Evolutionary conservation across 2,888 invertebrate genomes (phyloP).

Genomic region (Girardia tigrina): DNA sequence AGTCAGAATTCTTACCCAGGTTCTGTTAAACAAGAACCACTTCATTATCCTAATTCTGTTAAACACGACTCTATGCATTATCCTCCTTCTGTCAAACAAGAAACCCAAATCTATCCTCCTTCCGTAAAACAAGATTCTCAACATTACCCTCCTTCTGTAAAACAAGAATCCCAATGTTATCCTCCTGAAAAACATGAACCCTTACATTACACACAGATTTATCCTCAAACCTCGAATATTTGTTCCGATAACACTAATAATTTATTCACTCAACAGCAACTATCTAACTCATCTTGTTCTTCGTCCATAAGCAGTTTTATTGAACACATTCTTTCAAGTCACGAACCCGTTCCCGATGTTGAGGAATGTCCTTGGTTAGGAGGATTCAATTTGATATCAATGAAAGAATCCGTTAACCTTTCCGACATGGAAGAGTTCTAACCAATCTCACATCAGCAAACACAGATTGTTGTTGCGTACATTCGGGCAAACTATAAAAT

Average conservation of each 20-base stretch:
- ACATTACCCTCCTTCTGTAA: background rate
- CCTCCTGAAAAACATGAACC: background rate
- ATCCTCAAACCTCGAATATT: background rate
- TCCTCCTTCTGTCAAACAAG: background rate
- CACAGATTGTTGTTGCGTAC: background rate
- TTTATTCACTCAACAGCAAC: background rate
- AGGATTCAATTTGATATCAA: background rate
- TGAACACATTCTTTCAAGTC: background rate
- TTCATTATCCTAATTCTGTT: background rate
- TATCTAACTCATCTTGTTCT: background rate
- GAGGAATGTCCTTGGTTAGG: background rate
- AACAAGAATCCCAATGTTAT: background rate
- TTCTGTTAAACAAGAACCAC: background rate
- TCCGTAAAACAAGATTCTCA: background rate
- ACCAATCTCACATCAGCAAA: background rate
- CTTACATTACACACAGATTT: background rate
- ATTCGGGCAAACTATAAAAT: too few species aligned
- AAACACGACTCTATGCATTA: background rate
- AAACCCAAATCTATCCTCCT: background rate
- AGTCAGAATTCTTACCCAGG: background rate
- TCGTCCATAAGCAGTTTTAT: background rate
- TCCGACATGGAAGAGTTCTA: background rate
- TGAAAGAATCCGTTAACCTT: background rate
- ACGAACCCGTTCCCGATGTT: conserved; percentile 4
- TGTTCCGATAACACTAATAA: background rate